Evolutionary conservation across 2,888 invertebrate species (phyloP).

Genomic region (Drosophila paracracens): DNA sequence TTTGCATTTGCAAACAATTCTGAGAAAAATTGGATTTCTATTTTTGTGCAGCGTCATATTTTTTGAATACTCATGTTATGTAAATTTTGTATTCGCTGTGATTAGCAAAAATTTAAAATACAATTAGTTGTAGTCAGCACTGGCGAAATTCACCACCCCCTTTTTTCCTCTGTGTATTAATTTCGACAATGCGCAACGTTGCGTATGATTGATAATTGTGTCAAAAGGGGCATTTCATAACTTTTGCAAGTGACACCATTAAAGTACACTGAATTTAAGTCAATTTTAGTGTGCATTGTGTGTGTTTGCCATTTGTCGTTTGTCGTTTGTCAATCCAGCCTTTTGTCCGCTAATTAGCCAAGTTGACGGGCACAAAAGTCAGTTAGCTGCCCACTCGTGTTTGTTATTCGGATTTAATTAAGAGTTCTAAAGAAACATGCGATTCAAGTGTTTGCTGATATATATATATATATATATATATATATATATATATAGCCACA

Average conservation of each 20-base stretch:
- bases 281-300: constrained; percentile 28
- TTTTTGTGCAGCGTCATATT: not conserved
- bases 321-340: constrained; percentile 19
- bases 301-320: constrained; percentile 4
- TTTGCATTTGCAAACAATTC: constrained; percentile 41
- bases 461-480: constrained; percentile 4
- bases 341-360: constrained; percentile 12
- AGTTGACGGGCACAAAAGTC: constrained; percentile 24
- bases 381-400: constrained; percentile 68
- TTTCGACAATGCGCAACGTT: constrained; percentile 67
- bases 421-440: constrained; percentile 78
- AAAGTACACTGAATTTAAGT: constrained; percentile 42
- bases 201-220: constrained; percentile 77
- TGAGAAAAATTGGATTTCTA: constrained; percentile 39
- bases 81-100: constrained; percentile 19
- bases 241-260: constrained; percentile 64
- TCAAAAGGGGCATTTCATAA: constrained; percentile 72
- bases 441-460: constrained; percentile 52
- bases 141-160: not conserved
- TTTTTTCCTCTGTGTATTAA: not conserved
- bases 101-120: constrained; percentile 29
- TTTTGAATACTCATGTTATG: not conserved
- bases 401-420: constrained; percentile 74
- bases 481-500: not conserved
- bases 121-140: constrained; percentile 39